Percentiles rank a stretch among this genome's conserved stretches.
Evolutionary conservation across 64 coral and sea anemone genomes (phyloP).

Genomic region (Pocillopora verrucosa): DNA sequence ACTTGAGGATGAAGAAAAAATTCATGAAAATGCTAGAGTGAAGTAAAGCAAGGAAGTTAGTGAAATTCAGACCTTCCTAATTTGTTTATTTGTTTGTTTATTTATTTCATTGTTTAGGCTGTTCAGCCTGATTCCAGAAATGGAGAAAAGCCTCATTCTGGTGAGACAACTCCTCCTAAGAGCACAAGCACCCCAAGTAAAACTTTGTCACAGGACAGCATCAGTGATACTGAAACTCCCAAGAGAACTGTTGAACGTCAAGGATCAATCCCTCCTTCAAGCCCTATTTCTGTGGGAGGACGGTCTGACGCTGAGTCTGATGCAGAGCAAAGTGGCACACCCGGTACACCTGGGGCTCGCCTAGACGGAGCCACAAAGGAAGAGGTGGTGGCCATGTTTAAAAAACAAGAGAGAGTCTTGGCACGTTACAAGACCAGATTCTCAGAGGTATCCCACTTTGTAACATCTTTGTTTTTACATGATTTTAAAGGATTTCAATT

Average conservation of each 20-base stretch:
- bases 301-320: constrained; percentile 85
- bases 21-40: no score
- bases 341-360: constrained; percentile 43
- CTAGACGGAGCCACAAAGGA: constrained; percentile 86
- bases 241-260: neutral
- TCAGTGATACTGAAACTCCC: constrained; percentile 72
- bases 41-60: no score
- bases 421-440: constrained; percentile 95
- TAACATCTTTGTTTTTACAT: neutral
- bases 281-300: constrained; percentile 55
- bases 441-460: constrained; percentile 74
- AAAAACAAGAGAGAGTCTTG: constrained; percentile 89
- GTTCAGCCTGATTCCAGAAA: constrained; percentile 50
- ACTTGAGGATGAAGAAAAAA: no score
- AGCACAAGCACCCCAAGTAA: constrained; percentile 71
- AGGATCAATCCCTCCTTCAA: constrained; percentile 41
- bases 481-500: no score
- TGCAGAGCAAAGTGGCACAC: constrained; percentile 51
- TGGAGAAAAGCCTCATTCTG: constrained; percentile 38
- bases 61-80: no score
- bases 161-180: constrained; percentile 53
- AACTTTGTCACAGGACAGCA: constrained; percentile 36
- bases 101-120: neutral
- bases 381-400: constrained; percentile 75
- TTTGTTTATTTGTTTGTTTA: neutral